Base-by-base conservation (phyloP, 2,113 vertebrate species). In the Rhizomys pruinosus region DNA sequence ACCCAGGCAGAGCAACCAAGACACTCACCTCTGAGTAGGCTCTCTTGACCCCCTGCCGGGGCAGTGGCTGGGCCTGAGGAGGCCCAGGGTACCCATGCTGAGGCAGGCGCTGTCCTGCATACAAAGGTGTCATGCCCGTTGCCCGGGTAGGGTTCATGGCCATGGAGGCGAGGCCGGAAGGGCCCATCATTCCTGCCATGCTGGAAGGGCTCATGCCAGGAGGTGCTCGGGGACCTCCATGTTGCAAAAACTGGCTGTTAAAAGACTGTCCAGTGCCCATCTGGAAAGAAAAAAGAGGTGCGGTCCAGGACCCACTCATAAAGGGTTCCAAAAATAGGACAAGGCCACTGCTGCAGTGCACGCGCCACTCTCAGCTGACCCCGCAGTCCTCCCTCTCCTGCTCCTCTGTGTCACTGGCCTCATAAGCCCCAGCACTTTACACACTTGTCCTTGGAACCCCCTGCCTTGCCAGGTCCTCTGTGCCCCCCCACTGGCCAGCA, bases 201-300 rank as follows among this genome's bases (percentile, higher is more conserved):
- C 97, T 92, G 4, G 97, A 96, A 0, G 98, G 95, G 89, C 94
- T 98, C 97, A 98, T 97, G 90, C 97, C 92, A 1, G 94, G 13
- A 5, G 97, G 98, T 23, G 99, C 99, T 0, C 99, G 98, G 47
- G 99, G 98, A 4, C 98, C 99, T 0, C 98, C 96, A 23, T 99
- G 99, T 63, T 99, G 98, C 95, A 99, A 95, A 98, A 99, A 99
- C 97, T 99, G 99, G 97, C 98, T 99, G 97, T 98, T 98, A 95
- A 99, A 99, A 52, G 99, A 98, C 96, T 99, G 98, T 63, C 98
- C 98, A 0, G 99, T 97, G 17, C 99, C 98, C 98, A 99, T 98
- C 99, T 99, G 95, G 47, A 73, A 86, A 73, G 10, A 84, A 87
- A 72, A 52, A 71, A 68, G 57, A 81, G 52, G 72, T 34, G 34